phyloP scores from a whole-genome alignment of 1,140 invertebrate species.

The Halictus rubicundus region DNA sequence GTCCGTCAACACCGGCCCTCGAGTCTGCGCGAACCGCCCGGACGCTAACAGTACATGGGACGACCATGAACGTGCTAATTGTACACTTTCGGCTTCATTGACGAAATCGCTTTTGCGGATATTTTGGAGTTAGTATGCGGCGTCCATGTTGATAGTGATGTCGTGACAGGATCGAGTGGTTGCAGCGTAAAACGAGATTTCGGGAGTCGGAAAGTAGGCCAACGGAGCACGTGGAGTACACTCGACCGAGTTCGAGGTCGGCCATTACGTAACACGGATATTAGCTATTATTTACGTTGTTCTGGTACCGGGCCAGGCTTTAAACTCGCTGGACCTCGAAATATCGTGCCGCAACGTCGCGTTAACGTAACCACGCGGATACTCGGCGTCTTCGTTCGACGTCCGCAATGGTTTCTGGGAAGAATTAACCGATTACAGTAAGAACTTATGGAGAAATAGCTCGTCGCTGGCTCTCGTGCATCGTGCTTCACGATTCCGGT shows the following conservation, averaged over 20 bases:
- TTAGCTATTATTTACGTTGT: slow-evolving; percentile 59
- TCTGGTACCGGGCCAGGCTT: slow-evolving; percentile 49
- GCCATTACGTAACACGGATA: slow-evolving; percentile 53
- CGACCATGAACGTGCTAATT: too few species aligned
- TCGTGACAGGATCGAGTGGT: background rate
- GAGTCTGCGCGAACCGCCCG: too few species aligned
- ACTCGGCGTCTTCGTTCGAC: background rate
- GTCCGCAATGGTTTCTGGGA: too few species aligned
- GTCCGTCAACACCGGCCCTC: too few species aligned
- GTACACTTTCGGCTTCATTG: too few species aligned
- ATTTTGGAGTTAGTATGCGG: too few species aligned
- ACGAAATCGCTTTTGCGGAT: too few species aligned
- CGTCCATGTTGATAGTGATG: slow-evolving; percentile 17
- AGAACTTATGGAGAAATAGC: too few species aligned
- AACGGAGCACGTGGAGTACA: slow-evolving; percentile 46
- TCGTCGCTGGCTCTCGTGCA: too few species aligned
- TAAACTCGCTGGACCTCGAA: slow-evolving; percentile 25
- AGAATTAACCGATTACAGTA: too few species aligned
- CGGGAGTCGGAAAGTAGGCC: slow-evolving; percentile 59
- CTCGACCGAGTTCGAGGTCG: slow-evolving; percentile 58
- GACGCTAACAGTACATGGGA: too few species aligned
- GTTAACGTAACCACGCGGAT: background rate
- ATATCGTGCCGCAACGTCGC: slow-evolving; percentile 22
- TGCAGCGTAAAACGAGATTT: slow-evolving; percentile 55
- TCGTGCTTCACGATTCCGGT: too few species aligned